Base-by-base conservation (phyloP, 2,797 vertebrate species). In the Halcyon smyrnensis region DNA sequence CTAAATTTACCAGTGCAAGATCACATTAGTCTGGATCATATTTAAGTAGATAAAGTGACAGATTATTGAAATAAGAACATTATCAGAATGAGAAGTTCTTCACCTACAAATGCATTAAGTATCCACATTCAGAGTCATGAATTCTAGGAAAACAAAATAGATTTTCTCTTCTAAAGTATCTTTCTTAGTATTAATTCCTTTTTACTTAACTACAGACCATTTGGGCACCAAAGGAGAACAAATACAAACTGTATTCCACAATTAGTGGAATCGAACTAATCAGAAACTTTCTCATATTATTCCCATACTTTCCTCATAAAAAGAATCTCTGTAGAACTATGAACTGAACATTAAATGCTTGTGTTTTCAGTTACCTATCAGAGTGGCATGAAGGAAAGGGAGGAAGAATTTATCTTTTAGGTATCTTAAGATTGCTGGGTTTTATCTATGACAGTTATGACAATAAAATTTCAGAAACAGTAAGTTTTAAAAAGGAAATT, bases 61-160 rank as follows among this genome's bases (percentile, higher is more conserved):
- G 30, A 24, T 69, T 74, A 85, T 51, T 77, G 36, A 92, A 90
- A 87, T 4, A 2, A 51, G 53, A 95, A 83, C 13, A 45, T 12
- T 41, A 48, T 64, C 51, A 84, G 54, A 86, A 50, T 45, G 12
- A 46, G 30, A 70, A 84, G 18, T 71, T 50, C 60, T 83, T 95
- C 36, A 67, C 9, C 28, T 87, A 24, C 15, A 93, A 87, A 64
- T 3, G 8, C 21, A 56, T 56, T 93, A 59, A 73, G 20, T 24
- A 71, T 54, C 90, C 51, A 84, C 50, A 67, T 62, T 65, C 37
- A 81, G 50, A 87, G 24, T 56, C 30, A 62, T 23, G 14, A 84
- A 78, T 50, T 64, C 67, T 79, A 63, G n/a, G 85, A 94, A 95
- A 91, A 86, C 37, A 92, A 81, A 91, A 95, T 28, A 73, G 10